A percentile compares a stretch with the other conserved stretches of the same genome.
phyloP scores from a whole-genome alignment of 2,888 invertebrate species.

The Sussaba pulchella region DNA sequence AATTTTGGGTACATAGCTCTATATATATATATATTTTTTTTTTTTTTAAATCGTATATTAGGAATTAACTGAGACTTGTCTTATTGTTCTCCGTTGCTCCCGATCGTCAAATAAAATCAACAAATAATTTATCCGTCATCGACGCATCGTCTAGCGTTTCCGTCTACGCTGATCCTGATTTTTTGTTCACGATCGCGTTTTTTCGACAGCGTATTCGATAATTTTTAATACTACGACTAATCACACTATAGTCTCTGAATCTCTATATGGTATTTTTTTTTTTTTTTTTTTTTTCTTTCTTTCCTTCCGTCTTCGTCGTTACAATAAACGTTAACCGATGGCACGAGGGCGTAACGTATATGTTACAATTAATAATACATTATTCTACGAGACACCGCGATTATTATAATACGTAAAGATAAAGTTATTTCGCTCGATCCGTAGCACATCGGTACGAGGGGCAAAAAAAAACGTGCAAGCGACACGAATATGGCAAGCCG shows the following conservation, averaged over 20 bases:
- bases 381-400: conserved; percentile 47
- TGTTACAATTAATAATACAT: background rate
- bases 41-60: background rate
- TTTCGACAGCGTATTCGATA: conserved; percentile 8
- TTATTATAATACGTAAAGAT: conserved; percentile 5
- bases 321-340: too few relatives aligned
- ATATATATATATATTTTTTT: too few relatives aligned
- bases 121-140: background rate
- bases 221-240: conserved; percentile 37
- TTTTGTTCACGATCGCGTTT: background rate
- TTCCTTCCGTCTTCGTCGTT: background rate
- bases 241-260: conserved; percentile 34
- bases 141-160: background rate
- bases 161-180: background rate
- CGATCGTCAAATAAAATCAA: conserved; percentile 9
- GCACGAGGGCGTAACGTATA: conserved; percentile 33
- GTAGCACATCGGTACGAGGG: conserved; percentile 18
- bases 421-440: conserved; percentile 75
- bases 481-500: conserved; percentile 14
- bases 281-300: background rate
- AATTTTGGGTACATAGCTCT: background rate
- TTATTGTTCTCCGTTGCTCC: background rate
- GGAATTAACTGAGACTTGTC: background rate
- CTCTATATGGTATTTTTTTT: conserved; percentile 30
- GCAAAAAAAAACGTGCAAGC: conserved; percentile 6